Conservation (phyloP, 2,888 invertebrate genomes). For the Macrophya annulata region DNA sequence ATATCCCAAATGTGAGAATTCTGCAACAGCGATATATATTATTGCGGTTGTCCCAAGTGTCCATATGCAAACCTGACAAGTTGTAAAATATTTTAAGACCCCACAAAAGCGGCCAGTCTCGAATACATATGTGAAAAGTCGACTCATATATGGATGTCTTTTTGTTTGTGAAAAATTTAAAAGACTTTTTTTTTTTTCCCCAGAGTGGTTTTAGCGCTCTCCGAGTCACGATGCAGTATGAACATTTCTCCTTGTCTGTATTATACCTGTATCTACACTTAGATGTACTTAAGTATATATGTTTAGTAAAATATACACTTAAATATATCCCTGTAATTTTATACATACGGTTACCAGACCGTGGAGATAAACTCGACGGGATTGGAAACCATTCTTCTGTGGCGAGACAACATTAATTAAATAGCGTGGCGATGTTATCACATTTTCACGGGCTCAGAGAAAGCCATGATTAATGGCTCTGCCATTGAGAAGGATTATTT, state of each 20-base stretch:
- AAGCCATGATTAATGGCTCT: slow-evolving; percentile 65
- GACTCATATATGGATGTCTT: background rate
- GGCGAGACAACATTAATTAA: slow-evolving; percentile 68
- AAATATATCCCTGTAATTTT: slow-evolving; percentile 11
- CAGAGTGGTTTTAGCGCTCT: slow-evolving; percentile 2
- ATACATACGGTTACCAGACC: background rate
- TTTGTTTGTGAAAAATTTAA: slow-evolving; percentile 26
- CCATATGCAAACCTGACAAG: slow-evolving; percentile 19
- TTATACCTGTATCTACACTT: background rate
- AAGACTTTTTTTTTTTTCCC: slow-evolving; percentile 38
- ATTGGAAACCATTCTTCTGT: slow-evolving; percentile 64
- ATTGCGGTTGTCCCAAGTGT: slow-evolving; percentile 26
- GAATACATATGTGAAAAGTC: background rate
- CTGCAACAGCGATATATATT: background rate
- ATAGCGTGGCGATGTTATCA: slow-evolving; percentile 66
- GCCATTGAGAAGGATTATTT: slow-evolving; percentile 63
- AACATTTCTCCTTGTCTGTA: background rate
- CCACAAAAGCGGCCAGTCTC: background rate
- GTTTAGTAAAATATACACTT: background rate
- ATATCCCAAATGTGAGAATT: background rate
- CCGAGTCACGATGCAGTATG: background rate
- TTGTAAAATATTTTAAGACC: slow-evolving; percentile 32
- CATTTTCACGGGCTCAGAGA: slow-evolving; percentile 60
- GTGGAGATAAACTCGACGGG: slow-evolving; percentile 63
- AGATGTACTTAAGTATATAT: background rate